These are phyloP conservation scores for Rhopalosiphum nymphaeae DNA, from an alignment of 2,888 invertebrate genomes.

Conservation along the genomic window DNA sequence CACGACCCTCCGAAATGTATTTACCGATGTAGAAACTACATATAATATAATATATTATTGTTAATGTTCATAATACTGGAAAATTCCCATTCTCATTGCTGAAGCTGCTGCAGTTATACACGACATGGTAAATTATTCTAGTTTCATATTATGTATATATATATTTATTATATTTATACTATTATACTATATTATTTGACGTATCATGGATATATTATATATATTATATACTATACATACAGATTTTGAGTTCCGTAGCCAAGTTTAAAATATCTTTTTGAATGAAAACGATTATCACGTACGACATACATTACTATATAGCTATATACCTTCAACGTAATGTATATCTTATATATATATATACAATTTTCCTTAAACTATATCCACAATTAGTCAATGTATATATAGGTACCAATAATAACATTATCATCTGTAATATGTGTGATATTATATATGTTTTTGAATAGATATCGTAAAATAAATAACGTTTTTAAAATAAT, in stretches of 20 bases:
- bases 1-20: slow-evolving; percentile 51
- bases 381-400: background rate
- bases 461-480: background rate
- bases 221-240: background rate
- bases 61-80: slow-evolving; percentile 51
- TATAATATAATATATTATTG: slow-evolving; percentile 40
- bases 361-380: background rate
- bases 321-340: background rate
- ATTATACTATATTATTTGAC: background rate
- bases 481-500: background rate
- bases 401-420: background rate
- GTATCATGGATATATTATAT: background rate
- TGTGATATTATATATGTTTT: background rate
- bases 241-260: background rate
- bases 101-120: background rate
- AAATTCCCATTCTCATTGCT: slow-evolving; percentile 56
- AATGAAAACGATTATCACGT: background rate
- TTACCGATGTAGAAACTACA: slow-evolving; percentile 48
- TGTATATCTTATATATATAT: background rate
- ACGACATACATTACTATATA: background rate
- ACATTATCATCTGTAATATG: too few species aligned
- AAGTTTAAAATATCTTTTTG: background rate
- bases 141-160: background rate
- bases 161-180: background rate
- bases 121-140: slow-evolving; percentile 31